A percentile compares a stretch with the other conserved stretches of the same genome.
These are phyloP conservation scores for Drosophila rubida DNA, from an alignment of 2,888 invertebrate genomes.

Conservation along the genomic window DNA sequence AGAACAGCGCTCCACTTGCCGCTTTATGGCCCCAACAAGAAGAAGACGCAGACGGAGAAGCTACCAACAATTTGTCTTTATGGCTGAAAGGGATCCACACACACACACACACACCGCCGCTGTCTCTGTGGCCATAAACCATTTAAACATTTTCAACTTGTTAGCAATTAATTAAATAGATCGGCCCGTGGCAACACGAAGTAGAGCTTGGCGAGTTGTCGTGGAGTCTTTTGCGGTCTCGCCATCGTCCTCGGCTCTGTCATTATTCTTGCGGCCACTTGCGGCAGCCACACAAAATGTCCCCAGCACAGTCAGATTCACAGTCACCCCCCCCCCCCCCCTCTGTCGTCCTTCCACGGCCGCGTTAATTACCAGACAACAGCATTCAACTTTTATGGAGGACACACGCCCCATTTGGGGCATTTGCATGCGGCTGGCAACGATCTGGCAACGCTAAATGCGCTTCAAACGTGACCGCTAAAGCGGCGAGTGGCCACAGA, in stretches of 20 bases:
- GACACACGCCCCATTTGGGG: slow-evolving; percentile 72
- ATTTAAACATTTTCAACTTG: slow-evolving; percentile 81
- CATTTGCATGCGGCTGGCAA: slow-evolving; percentile 65
- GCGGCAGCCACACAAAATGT: slow-evolving; percentile 44
- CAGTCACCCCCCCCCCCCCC: not conserved
- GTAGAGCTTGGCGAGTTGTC: slow-evolving; percentile 23
- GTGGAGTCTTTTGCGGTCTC: too few relatives aligned
- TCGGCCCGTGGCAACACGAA: slow-evolving; percentile 67
- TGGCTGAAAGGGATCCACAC: slow-evolving; percentile 55
- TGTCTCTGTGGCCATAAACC: slow-evolving; percentile 58
- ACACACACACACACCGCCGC: slow-evolving; percentile 38
- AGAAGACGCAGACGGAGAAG: slow-evolving; percentile 44
- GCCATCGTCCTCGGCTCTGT: slow-evolving; percentile 38
- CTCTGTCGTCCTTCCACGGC: not conserved
- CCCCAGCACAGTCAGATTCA: slow-evolving; percentile 51
- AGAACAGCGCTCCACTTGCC: not conserved
- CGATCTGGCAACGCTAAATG: slow-evolving; percentile 68
- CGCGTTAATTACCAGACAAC: slow-evolving; percentile 66
- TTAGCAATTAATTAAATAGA: slow-evolving; percentile 82
- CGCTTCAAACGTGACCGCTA: slow-evolving; percentile 69
- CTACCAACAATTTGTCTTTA: slow-evolving; percentile 75
- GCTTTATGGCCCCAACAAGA: slow-evolving; percentile 27
- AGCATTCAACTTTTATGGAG: slow-evolving; percentile 73
- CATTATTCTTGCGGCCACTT: slow-evolving; percentile 66
- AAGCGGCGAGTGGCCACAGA: slow-evolving; percentile 1